phyloP scores from a whole-genome alignment of 2,888 invertebrate species.

The Dioctria linearis region DNA sequence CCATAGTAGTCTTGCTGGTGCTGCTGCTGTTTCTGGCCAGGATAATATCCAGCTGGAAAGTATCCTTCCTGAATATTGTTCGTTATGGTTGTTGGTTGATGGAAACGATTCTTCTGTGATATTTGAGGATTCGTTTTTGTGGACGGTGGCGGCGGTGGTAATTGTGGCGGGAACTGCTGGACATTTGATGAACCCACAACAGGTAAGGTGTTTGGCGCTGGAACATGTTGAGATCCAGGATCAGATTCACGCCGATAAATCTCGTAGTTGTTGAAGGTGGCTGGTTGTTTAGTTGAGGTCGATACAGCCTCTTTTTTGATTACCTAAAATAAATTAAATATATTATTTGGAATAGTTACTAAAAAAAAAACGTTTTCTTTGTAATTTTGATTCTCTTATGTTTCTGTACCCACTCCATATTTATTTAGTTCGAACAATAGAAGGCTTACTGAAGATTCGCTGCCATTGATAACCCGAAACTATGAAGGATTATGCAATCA shows the following conservation, averaged over 20 bases:
- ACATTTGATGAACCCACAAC: slow-evolving; percentile 64
- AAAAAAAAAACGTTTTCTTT: neutral
- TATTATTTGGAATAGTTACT: neutral
- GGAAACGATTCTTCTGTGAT: slow-evolving; percentile 51
- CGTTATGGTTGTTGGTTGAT: slow-evolving; percentile 29
- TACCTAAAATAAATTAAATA: slow-evolving; percentile 61
- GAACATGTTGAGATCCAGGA: slow-evolving; percentile 53
- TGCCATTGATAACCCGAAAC: too few species aligned
- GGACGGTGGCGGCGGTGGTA: slow-evolving; percentile 36
- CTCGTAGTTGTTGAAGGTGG: slow-evolving; percentile 67
- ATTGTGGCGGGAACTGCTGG: slow-evolving; percentile 53
- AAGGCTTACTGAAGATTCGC: too few species aligned
- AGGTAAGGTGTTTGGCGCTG: slow-evolving; percentile 57
- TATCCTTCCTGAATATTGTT: slow-evolving; percentile 64
- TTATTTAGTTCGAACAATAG: too few species aligned
- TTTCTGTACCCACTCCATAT: too few species aligned
- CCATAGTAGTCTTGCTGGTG: slow-evolving; percentile 68
- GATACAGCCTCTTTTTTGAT: slow-evolving; percentile 70
- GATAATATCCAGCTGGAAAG: slow-evolving; percentile 66
- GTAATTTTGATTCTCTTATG: neutral
- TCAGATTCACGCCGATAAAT: slow-evolving; percentile 59
- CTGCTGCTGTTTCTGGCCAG: slow-evolving; percentile 54
- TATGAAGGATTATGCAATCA: too few species aligned
- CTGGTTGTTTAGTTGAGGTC: slow-evolving; percentile 69
- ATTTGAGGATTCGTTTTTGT: slow-evolving; percentile 38